These are phyloP conservation scores for Notarius lentiginosus DNA, from an alignment of 2,113 vertebrate genomes.

Conservation along the genomic window DNA sequence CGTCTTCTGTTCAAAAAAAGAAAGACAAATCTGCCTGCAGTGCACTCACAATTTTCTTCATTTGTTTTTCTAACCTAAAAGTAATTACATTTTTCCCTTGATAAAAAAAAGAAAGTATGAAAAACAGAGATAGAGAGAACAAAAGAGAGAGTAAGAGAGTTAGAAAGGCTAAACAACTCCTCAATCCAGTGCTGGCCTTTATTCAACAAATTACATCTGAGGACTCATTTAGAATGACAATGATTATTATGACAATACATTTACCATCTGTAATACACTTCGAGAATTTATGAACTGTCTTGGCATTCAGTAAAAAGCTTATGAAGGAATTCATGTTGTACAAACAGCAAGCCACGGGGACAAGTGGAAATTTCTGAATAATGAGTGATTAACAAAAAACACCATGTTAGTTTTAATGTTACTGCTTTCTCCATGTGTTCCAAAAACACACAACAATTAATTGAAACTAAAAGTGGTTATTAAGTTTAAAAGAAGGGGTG, in stretches of 20 bases:
- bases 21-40: constrained; percentile 53
- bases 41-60: constrained; percentile 48
- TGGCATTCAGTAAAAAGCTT: constrained; percentile 1
- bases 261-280: constrained; percentile 2
- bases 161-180: constrained; percentile 44
- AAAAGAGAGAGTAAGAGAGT: constrained; percentile 15
- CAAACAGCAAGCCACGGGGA: not conserved
- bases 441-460: not conserved
- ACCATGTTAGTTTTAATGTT: not conserved
- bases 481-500: no score
- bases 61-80: constrained; percentile 52
- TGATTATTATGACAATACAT: constrained; percentile 45
- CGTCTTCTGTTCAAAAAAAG: constrained; percentile 49
- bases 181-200: constrained; percentile 48
- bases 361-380: not conserved
- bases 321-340: not conserved
- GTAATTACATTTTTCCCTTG: constrained; percentile 58
- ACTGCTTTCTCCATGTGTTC: not conserved
- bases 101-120: constrained; percentile 32
- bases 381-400: not conserved
- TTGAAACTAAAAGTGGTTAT: no score
- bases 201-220: constrained; percentile 51
- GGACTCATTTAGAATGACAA: constrained; percentile 54
- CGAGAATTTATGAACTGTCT: constrained; percentile 9
- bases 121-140: constrained; percentile 25